Evolutionary conservation across 2,797 vertebrate genomes (phyloP), one percentile per base, ranked within the genome.

Genomic region (Anguilla anguilla): DNA sequence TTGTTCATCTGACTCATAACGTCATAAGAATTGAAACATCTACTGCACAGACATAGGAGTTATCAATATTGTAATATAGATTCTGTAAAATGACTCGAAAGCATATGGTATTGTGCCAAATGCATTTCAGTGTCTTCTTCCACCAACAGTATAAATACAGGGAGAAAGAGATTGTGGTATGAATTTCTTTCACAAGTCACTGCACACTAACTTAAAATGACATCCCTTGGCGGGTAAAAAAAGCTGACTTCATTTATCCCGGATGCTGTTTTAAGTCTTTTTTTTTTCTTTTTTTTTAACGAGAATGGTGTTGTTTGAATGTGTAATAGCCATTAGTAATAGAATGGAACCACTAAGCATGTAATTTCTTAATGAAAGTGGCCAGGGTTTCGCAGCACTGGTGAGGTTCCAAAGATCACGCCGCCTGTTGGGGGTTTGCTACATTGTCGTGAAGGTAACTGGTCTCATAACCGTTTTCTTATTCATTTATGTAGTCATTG

Each of bases 401-500:
- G 97, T 99, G 86, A 97, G 96, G 92, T 99, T 99, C 92, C 98
- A 99, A 86, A 95, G 97, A 88, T 98, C 98, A 28, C 96, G 97
- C 53, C 97, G 98, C 39, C 96, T 99, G 88, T 93, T 99, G 88
- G 98, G 98, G 53, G 97, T 99, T 87, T 99, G 98, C 96, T 99
- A 99, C 92, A 98, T 99, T 91, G 98, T 99, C 89, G 97, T 99
- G 77, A 99, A 99, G 98, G 98, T 99, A 96, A 96, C 89, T 85
- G 46, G 82, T 39, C 25, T 72, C 31, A 88, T 13, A 19, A 28
- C 39, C 43, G 7, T 83, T 83, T 69, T 39, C 64, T 61, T 82
- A 25, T 11, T 61, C 6, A 10, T 19, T 19, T 43, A 22, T n/a
- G 31, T 86, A 25, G 4, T 51, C 28, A 1, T 86, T 85, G 25